Evolutionary conservation across 2,113 vertebrate species (phyloP).

Genomic region (Pelmatolapia mariae): DNA sequence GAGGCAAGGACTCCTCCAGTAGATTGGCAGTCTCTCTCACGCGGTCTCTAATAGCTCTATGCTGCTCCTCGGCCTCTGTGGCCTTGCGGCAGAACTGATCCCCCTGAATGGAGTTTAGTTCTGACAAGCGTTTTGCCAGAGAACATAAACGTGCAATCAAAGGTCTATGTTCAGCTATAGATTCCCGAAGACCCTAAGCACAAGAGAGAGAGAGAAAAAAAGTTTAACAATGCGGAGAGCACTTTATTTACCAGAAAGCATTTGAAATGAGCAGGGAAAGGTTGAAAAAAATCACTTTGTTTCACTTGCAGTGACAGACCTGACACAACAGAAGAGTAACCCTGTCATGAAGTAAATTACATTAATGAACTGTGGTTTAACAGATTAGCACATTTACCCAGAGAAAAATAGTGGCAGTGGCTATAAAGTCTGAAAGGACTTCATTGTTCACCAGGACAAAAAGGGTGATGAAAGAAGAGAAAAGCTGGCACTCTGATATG

Average conservation of each 20-base stretch:
- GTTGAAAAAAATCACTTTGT: not conserved
- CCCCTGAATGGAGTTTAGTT: conserved; percentile 72
- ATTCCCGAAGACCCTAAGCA: conserved; percentile 77
- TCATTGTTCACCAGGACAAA: conserved; percentile 39
- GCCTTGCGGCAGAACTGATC: conserved; percentile 69
- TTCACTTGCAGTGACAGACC: not conserved
- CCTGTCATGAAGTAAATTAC: conserved; percentile 4
- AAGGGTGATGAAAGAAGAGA: not conserved
- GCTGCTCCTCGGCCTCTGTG: conserved; percentile 69
- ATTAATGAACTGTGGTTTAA: not conserved
- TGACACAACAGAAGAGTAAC: not conserved
- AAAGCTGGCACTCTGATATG: not conserved
- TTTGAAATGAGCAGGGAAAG: not conserved
- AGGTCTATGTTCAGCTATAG: conserved; percentile 81
- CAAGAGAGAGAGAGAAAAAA: not conserved
- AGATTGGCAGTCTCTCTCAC: conserved; percentile 70
- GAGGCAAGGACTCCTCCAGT: conserved; percentile 80
- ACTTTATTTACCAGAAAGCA: not conserved
- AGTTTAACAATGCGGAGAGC: not conserved
- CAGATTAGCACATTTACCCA: conserved; percentile 4
- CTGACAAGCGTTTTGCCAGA: conserved; percentile 68
- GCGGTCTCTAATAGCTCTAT: conserved; percentile 65
- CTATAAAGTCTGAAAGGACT: conserved; percentile 7
- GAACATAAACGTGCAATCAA: conserved; percentile 76
- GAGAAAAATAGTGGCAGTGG: not conserved